These are phyloP conservation scores for Hirudo medicinalis DNA, from an alignment of 1,140 invertebrate genomes.

Conservation along the genomic window DNA sequence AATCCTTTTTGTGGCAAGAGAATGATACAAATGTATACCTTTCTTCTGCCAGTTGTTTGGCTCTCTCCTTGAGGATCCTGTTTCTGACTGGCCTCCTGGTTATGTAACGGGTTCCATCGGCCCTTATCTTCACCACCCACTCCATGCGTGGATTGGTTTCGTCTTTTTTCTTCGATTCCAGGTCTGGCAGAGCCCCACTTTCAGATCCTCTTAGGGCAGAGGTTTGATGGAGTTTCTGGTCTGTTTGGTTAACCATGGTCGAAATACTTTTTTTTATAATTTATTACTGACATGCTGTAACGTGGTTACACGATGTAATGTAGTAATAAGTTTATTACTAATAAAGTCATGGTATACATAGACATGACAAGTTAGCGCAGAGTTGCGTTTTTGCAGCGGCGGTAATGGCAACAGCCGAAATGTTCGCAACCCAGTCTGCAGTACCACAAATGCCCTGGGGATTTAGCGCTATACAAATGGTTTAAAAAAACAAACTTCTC, in stretches of 20 bases:
- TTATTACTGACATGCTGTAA: too few species aligned
- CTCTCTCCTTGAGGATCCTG: constrained; percentile 55
- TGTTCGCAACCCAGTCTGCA: too few species aligned
- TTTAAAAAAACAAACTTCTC: neutral
- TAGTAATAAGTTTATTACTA: too few species aligned
- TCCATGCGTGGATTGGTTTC: constrained; percentile 46
- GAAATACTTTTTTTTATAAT: too few species aligned
- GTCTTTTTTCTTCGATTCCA: neutral
- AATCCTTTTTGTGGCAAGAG: neutral
- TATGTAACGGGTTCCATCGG: constrained; percentile 66
- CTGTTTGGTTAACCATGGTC: too few species aligned
- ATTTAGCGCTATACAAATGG: neutral
- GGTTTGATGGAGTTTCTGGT: neutral
- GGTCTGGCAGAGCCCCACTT: neutral
- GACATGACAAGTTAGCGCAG: too few species aligned
- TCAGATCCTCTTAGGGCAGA: neutral
- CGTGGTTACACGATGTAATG: too few species aligned
- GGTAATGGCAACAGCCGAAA: too few species aligned
- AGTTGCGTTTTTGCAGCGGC: too few species aligned
- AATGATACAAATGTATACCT: constrained; percentile 28
- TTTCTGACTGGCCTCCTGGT: constrained; percentile 57
- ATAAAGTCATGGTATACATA: too few species aligned
- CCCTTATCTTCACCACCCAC: constrained; percentile 64
- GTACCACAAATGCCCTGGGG: too few species aligned
- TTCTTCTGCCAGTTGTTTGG: constrained; percentile 55